Base-by-base conservation (phyloP, 2,888 invertebrate species). In the Stegophylla sp. region DNA sequence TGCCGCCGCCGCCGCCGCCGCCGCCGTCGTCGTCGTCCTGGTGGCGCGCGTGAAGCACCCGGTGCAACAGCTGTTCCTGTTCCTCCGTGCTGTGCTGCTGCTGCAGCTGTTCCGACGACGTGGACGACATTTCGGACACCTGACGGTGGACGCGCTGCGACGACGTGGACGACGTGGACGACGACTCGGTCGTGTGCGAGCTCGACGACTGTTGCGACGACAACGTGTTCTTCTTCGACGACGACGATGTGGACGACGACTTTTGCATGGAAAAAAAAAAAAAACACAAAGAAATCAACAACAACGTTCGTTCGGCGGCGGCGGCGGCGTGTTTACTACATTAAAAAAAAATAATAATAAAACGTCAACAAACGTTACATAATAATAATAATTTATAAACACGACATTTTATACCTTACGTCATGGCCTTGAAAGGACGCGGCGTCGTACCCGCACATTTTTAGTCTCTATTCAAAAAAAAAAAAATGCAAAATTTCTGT, bases 51-150 rank as follows among this genome's bases (percentile, higher is more conserved):
- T 34, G 13, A 82, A 87, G 10, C 85, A 34, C 94, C 86, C 86
- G 23, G 83, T 83, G 12, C 56, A 82, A 84, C 73, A 5, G 34
- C 34, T 34, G 4, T 7, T 34, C 34, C 34, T 77, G 15, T 17
- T 7, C 9, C 34, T 7, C 9, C 28, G 20, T n/a, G n/a, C 7
- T 53, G 56, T 81, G 56, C 83, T 87, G 15, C 85, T 85, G 53
- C 86, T 86, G 41, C 86, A 86, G 34, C 82, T 82, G 45, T 7
- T 34, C 34, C 81, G 85, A 86, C 67, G 85, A 91, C 82, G 92
- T 92, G 83, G 94, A 92, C 88, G 93, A 93, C 89, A 92, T 91
- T 89, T 93, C 93, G 83, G 87, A 87, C 79, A 89, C 88, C 86
- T 88, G 87, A 85, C 88, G 88, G 84, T 88, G 88, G 59, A 88